These are phyloP conservation scores for Acanthococcus lagerstroemiae DNA, from an alignment of 2,888 invertebrate species.

Conservation along the genomic window DNA sequence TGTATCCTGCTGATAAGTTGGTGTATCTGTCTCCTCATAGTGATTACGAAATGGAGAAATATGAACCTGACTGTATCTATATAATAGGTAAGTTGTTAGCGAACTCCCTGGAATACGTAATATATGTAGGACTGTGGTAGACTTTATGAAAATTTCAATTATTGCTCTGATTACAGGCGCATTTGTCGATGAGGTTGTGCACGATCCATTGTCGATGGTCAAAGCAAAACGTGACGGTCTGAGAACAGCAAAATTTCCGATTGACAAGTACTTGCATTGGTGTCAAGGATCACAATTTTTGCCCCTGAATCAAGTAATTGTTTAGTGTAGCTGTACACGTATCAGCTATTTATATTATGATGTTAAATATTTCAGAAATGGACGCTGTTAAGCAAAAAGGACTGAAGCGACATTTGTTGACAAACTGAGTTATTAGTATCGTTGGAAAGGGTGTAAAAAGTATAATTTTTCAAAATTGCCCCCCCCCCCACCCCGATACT, in stretches of 20 bases:
- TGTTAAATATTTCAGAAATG: too few species aligned
- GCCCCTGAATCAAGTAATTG: conserved; percentile 62
- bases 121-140: too few species aligned
- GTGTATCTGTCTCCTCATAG: conserved; percentile 20
- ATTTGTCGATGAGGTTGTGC: not conserved
- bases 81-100: conserved; percentile 16
- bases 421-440: too few species aligned
- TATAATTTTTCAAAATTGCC: too few species aligned
- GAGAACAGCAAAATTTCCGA: conserved; percentile 66
- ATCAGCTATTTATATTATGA: too few species aligned
- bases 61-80: conserved; percentile 6
- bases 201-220: not conserved
- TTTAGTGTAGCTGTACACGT: too few species aligned
- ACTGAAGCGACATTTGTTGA: too few species aligned
- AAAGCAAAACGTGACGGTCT: conserved; percentile 58
- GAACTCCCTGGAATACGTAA: too few species aligned
- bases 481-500: too few species aligned
- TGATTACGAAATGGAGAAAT: conserved; percentile 1
- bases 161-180: conserved; percentile 9
- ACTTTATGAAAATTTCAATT: too few species aligned
- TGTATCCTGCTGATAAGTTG: conserved; percentile 14
- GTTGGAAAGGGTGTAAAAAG: too few species aligned
- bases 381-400: too few species aligned
- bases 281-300: conserved; percentile 66
- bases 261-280: conserved; percentile 69